Evolutionary conservation across 2,113 vertebrate species (phyloP).

Genomic region (Oncorhynchus clarkii): DNA sequence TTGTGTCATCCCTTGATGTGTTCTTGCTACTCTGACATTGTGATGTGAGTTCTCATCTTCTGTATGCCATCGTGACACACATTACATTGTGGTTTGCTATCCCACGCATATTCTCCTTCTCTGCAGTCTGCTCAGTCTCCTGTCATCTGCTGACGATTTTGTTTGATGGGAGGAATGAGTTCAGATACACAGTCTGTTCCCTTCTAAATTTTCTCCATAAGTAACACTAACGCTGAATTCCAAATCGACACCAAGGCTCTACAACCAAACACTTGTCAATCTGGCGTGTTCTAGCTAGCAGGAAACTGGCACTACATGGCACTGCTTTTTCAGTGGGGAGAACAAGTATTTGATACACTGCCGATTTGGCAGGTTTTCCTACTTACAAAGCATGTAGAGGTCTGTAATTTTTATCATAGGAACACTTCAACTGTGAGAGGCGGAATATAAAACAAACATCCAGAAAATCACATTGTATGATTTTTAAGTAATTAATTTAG

Average conservation of each 20-base stretch:
- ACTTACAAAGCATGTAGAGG: too few species aligned
- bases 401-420: too few species aligned
- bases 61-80: slow-evolving; percentile 29
- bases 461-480: too few species aligned
- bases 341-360: too few species aligned
- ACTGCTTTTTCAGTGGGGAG: too few species aligned
- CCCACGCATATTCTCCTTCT: slow-evolving; percentile 5
- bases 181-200: too few species aligned
- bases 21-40: background rate
- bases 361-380: too few species aligned
- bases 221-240: too few species aligned
- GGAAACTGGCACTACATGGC: background rate
- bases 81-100: slow-evolving; percentile 18
- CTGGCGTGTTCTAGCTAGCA: background rate
- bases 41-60: slow-evolving; percentile 30
- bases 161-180: background rate
- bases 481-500: too few species aligned
- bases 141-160: background rate
- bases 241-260: background rate
- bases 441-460: too few species aligned
- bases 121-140: background rate
- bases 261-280: background rate
- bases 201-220: too few species aligned
- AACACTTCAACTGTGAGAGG: too few species aligned
- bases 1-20: background rate